Base-by-base conservation (phyloP, 1,140 invertebrate genomes). In the Bombus cullumanus region DNA sequence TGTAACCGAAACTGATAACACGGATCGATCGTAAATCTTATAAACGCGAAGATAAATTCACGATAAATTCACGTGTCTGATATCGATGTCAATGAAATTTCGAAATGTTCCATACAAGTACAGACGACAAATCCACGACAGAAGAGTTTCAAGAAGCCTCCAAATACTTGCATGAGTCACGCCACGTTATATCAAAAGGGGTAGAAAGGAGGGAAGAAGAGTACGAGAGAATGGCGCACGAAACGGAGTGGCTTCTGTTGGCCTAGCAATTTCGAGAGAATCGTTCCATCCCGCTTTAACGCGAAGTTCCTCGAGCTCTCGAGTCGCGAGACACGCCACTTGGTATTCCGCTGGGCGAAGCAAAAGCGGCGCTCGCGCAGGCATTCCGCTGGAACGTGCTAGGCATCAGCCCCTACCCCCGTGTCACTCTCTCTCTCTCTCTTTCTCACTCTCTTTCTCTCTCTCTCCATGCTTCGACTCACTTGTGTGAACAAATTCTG, bases 331-430 rank as follows among this genome's bases (percentile, higher is more conserved):
- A 57, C 59, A 25, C 59, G 37, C 43, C 71, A 78, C 62, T 92
- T 88, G 86, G 84, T 92, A 92, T 92, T 92, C 91, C 71, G 86
- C 41, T 43, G 76, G 86, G 41, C 57, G 43, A 25, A 31, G 73
- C 62, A 74, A 77, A 79, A 86, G 80, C 81, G 80, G 62, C 68
- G 87, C 81, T 91, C 90, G 90, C 90, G 87, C 82, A 91, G 90
- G 91, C 90, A 92, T 92, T 91, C 79, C 91, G 77, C 53, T 62
- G 78, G 81, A 90, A 90, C 89, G 89, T 90, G 89, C 88, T 37
- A 62, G 74, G 89, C 89, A 90, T 89, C 78, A 86, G 39, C 15
- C 39, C 71, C 53, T 66, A 31, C 31, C 31, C 64, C 64, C 64
- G 64, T 66, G 5, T 66, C n/a, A 3, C 64, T 66, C n/a, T 39